These are phyloP conservation scores for Platycnemis pennipes DNA, from an alignment of 2,888 invertebrate genomes.

Conservation along the genomic window DNA sequence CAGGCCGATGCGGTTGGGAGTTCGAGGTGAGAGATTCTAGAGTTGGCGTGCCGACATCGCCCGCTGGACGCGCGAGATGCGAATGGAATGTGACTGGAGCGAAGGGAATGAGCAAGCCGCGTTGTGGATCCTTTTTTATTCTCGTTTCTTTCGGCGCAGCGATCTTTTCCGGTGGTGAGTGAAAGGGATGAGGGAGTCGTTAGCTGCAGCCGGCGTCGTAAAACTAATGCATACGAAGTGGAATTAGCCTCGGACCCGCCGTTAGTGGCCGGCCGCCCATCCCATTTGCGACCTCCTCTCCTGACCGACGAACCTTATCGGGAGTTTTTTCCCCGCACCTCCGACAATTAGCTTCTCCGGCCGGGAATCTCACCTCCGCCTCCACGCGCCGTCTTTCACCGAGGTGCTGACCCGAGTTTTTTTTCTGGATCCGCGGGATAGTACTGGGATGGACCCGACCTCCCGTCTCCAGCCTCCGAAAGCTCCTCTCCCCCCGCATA, in stretches of 20 bases:
- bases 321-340: not conserved
- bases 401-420: not conserved
- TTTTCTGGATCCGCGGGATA: not conserved
- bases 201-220: not conserved
- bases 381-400: not conserved
- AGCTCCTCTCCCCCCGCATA: not conserved
- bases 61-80: not conserved
- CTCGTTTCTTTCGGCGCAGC: not conserved
- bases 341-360: not conserved
- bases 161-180: not conserved
- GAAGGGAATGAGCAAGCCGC: not conserved
- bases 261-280: not conserved
- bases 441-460: not conserved
- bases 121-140: no score
- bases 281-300: not conserved
- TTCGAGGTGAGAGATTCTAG: no score
- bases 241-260: not conserved
- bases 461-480: not conserved
- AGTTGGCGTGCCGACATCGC: not conserved
- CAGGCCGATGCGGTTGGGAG: not conserved
- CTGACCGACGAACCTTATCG: conserved; percentile 1
- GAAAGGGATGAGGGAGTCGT: not conserved
- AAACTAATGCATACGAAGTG: not conserved
- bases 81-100: not conserved
- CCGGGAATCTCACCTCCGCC: not conserved